A percentile compares a stretch with the other conserved stretches of the same genome.
Conservation (phyloP, 2,797 vertebrate species). For the Serranus cabrilla region DNA sequence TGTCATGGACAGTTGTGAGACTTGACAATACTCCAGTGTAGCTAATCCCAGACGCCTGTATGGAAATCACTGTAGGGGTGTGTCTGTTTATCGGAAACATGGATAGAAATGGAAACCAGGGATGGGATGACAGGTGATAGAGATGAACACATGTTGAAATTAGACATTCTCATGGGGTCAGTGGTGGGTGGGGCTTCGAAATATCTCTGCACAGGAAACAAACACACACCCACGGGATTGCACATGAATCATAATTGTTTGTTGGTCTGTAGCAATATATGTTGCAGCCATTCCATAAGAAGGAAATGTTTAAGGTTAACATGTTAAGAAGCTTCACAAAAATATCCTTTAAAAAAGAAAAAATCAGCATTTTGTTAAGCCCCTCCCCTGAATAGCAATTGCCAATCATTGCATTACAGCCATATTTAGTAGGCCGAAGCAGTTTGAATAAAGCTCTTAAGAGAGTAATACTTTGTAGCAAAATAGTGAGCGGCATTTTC, state of each 20-base stretch:
- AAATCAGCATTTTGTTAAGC: not conserved
- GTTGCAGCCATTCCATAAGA: not conserved
- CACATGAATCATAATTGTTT: not conserved
- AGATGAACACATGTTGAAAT: constrained; percentile 44
- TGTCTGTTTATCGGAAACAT: constrained; percentile 58
- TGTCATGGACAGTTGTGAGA: constrained; percentile 39
- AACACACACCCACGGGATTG: not conserved
- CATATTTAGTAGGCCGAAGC: too few species aligned
- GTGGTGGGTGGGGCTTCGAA: not conserved
- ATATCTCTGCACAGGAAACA: constrained; percentile 1
- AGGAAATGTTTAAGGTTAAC: not conserved
- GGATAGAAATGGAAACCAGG: constrained; percentile 52
- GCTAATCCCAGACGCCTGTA: constrained; percentile 19
- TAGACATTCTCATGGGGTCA: constrained; percentile 3
- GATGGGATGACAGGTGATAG: constrained; percentile 52
- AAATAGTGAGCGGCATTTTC: too few species aligned
- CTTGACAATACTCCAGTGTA: constrained; percentile 32
- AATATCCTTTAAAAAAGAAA: not conserved
- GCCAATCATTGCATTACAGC: too few species aligned
- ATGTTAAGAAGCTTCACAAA: not conserved
- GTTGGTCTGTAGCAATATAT: not conserved
- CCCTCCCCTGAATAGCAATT: not conserved
- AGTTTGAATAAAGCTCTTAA: too few species aligned
- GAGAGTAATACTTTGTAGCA: too few species aligned
- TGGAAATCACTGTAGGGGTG: constrained; percentile 29